These are phyloP conservation scores for Euschistus heros DNA, from an alignment of 1,140 invertebrate species.

Conservation along the genomic window DNA sequence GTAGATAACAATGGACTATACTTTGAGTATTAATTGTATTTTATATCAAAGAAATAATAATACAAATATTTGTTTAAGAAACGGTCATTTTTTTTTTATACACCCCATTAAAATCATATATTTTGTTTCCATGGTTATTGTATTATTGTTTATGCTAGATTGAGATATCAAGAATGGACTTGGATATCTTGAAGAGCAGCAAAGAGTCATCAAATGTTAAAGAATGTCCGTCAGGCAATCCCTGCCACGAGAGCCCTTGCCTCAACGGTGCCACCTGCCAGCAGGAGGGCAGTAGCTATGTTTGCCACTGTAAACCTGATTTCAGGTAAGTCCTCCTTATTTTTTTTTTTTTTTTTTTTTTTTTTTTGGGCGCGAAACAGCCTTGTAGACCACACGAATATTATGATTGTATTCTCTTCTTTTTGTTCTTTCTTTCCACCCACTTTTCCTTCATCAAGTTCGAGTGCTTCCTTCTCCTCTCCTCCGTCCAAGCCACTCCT, in stretches of 20 bases:
- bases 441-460: too few relatives aligned
- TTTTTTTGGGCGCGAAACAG: too few relatives aligned
- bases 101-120: not conserved
- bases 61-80: too few relatives aligned
- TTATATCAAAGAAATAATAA: too few relatives aligned
- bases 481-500: too few relatives aligned
- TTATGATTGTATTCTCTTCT: too few relatives aligned
- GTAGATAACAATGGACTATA: too few relatives aligned
- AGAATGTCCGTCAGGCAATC: constrained; percentile 46
- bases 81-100: too few relatives aligned
- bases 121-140: not conserved
- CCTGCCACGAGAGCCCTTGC: constrained; percentile 45
- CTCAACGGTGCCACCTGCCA: constrained; percentile 45
- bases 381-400: too few relatives aligned
- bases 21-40: too few relatives aligned
- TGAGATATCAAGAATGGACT: constrained; percentile 45
- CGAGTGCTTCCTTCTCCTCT: too few relatives aligned
- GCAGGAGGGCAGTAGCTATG: constrained; percentile 35
- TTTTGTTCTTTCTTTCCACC: too few relatives aligned
- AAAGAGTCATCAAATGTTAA: constrained; percentile 61
- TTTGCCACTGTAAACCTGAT: constrained; percentile 41
- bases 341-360: not conserved
- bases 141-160: constrained; percentile 40
- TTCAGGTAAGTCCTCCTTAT: constrained; percentile 31
- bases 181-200: constrained; percentile 54